These are phyloP conservation scores for Zoanthus sansibaricus DNA, from an alignment of 92 coral and sea anemone species.

Conservation along the genomic window DNA sequence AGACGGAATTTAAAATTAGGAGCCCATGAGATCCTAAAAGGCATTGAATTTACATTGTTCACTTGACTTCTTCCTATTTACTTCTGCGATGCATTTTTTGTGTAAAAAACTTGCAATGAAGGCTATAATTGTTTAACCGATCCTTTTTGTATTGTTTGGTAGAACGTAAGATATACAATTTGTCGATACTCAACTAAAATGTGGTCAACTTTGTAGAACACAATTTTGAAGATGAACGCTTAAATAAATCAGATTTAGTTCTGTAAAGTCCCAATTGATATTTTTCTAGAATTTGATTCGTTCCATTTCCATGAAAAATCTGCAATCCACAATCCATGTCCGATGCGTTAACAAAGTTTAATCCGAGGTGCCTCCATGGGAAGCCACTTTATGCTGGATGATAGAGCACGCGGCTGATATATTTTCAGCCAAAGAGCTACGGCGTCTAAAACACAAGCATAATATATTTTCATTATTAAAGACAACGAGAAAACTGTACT, in stretches of 20 bases:
- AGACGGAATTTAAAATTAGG: too few relatives aligned
- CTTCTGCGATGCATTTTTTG: too few relatives aligned
- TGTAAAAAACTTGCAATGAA: too few relatives aligned
- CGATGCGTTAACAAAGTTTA: background rate
- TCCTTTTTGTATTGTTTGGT: too few relatives aligned
- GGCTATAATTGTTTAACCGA: too few relatives aligned
- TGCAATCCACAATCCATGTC: background rate
- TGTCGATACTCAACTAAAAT: too few relatives aligned
- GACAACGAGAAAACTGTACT: background rate
- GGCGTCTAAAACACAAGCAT: background rate
- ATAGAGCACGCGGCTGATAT: conserved; percentile 3
- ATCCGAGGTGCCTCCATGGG: background rate
- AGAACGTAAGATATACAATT: too few relatives aligned
- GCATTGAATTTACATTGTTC: too few relatives aligned
- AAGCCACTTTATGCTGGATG: background rate
- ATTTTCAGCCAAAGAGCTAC: conserved; percentile 17
- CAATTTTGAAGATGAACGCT: too few relatives aligned
- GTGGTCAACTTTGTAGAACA: too few relatives aligned
- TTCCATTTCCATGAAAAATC: background rate
- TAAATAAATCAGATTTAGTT: background rate
- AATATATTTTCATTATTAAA: background rate
- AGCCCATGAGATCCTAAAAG: too few relatives aligned
- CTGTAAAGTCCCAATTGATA: background rate
- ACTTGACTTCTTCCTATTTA: too few relatives aligned
- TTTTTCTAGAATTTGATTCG: background rate